Conservation (phyloP, 2,113 vertebrate genomes). For the Ictidomys tridecemlineatus region DNA sequence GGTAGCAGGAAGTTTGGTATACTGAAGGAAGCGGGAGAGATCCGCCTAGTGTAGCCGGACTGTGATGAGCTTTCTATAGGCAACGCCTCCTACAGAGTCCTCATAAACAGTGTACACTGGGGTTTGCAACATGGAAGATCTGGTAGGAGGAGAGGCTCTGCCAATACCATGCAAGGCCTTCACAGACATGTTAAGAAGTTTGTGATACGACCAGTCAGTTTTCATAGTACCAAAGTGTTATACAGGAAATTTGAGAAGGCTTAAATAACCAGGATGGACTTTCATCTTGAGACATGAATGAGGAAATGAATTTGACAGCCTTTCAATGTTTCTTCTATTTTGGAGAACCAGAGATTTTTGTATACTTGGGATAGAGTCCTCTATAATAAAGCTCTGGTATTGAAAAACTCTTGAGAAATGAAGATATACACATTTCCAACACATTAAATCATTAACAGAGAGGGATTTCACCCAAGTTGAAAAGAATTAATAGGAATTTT, state of each 20-base stretch:
- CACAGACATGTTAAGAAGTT: background rate
- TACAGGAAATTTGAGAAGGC: background rate
- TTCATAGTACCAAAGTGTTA: background rate
- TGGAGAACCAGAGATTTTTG: background rate
- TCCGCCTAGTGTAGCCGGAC: background rate
- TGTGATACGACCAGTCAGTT: background rate
- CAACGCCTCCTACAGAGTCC: background rate
- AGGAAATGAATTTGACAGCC: background rate
- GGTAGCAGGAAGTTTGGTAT: background rate
- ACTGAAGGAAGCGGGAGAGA: background rate
- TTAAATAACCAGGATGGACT: background rate
- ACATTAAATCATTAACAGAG: slow-evolving; percentile 43
- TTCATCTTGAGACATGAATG: background rate
- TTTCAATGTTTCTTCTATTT: slow-evolving; percentile 52
- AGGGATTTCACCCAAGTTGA: background rate
- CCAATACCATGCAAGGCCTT: background rate
- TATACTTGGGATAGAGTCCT: background rate
- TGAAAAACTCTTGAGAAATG: slow-evolving; percentile 38
- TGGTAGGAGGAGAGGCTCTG: background rate
- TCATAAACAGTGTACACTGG: background rate
- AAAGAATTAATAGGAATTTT: slow-evolving; percentile 55
- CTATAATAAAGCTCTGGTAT: slow-evolving; percentile 1
- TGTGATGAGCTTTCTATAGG: background rate
- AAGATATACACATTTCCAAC: background rate
- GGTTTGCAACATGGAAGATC: background rate